A percentile compares a stretch with the other conserved stretches of the same genome.
Evolutionary conservation across 1,140 invertebrate genomes (phyloP).

Genomic region (Diplogasteroides magnus): DNA sequence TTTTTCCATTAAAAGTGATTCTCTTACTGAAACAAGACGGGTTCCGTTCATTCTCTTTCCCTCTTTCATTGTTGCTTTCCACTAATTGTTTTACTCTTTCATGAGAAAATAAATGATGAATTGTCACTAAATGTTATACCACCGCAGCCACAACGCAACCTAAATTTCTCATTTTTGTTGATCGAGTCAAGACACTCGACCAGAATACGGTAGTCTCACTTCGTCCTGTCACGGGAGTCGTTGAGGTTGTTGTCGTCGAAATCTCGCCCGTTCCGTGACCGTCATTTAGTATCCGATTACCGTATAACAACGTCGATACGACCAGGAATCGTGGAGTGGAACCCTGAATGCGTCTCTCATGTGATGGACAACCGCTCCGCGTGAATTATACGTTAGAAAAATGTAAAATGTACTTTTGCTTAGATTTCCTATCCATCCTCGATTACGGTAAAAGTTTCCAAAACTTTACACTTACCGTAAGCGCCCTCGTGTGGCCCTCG

Average conservation of each 20-base stretch:
- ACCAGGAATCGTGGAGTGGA: slow-evolving; percentile 46
- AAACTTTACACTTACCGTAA: slow-evolving; percentile 26
- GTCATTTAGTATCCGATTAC: slow-evolving; percentile 22
- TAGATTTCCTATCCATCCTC: not conserved
- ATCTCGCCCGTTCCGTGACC: not conserved
- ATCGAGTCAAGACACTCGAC: no score
- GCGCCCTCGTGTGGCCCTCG: slow-evolving; percentile 37
- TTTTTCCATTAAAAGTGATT: no score
- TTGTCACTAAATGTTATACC: no score
- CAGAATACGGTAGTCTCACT: not conserved
- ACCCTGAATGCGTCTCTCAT: slow-evolving; percentile 45
- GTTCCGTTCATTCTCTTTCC: no score
- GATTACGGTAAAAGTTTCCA: slow-evolving; percentile 6
- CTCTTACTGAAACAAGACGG: no score
- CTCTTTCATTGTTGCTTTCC: no score
- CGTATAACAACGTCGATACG: slow-evolving; percentile 34
- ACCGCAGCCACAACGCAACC: no score
- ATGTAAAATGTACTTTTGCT: slow-evolving; percentile 36
- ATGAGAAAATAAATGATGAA: no score
- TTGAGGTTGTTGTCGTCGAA: not conserved
- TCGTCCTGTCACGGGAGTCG: not conserved
- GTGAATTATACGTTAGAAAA: slow-evolving; percentile 35
- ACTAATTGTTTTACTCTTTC: no score
- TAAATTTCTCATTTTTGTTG: no score
- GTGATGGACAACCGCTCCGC: slow-evolving; percentile 36